Percentiles rank a stretch among this genome's conserved stretches.
Evolutionary conservation across 2,113 vertebrate genomes (phyloP).

Genomic region (Osmerus mordax): DNA sequence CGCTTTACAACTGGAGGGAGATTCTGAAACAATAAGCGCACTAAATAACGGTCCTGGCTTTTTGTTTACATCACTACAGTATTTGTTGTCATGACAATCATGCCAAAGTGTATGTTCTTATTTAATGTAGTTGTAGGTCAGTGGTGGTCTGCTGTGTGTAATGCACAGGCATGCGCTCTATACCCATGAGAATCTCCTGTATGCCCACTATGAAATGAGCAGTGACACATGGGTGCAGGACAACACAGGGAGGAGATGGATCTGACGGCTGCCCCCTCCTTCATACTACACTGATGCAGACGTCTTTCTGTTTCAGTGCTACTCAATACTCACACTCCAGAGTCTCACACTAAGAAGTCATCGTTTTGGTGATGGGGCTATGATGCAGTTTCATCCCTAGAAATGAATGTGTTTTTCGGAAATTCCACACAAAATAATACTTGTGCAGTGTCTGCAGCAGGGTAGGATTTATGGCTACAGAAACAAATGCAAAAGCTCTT

Average conservation of each 20-base stretch:
- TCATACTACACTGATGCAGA: too few species aligned
- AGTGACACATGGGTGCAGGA: too few species aligned
- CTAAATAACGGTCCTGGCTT: not conserved
- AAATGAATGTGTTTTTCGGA: not conserved
- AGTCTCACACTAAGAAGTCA: too few species aligned
- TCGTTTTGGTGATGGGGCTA: not conserved
- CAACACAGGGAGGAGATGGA: too few species aligned
- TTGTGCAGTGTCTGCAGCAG: slow-evolving; percentile 25
- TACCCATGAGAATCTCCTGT: too few species aligned
- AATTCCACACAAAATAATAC: slow-evolving; percentile 7
- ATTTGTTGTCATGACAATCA: not conserved
- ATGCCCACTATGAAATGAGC: too few species aligned
- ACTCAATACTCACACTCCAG: too few species aligned
- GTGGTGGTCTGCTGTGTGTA: not conserved
- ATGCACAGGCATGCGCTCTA: too few species aligned
- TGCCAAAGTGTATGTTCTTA: not conserved
- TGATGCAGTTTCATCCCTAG: not conserved
- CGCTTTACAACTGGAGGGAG: not conserved
- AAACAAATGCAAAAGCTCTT: slow-evolving; percentile 52
- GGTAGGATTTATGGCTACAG: slow-evolving; percentile 21
- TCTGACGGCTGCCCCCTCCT: too few species aligned
- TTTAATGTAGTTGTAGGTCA: not conserved
- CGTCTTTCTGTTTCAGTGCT: too few species aligned
- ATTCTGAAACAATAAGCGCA: not conserved
- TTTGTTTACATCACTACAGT: not conserved